Conservation (phyloP, 92 coral and sea anemone species). For the Zoanthus sociatus region DNA sequence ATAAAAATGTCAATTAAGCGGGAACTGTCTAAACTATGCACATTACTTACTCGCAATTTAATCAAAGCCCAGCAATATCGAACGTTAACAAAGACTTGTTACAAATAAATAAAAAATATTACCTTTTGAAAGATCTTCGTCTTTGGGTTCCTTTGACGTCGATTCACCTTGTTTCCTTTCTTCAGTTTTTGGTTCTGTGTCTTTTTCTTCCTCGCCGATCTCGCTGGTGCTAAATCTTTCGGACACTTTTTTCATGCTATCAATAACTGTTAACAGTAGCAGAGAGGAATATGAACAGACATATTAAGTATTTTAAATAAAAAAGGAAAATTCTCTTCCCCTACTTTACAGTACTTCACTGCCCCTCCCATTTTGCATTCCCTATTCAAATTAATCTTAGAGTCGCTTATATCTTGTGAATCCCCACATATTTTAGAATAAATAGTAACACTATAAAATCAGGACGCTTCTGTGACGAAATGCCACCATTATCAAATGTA, state of each 20-base stretch:
- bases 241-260: constrained; percentile 30
- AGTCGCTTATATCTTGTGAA: too few relatives aligned
- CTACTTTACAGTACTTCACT: too few relatives aligned
- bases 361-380: not conserved
- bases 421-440: too few relatives aligned
- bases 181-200: not conserved
- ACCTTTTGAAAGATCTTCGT: constrained; percentile 19
- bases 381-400: too few relatives aligned
- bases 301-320: too few relatives aligned
- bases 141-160: not conserved
- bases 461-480: too few relatives aligned
- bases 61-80: too few relatives aligned
- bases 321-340: not conserved
- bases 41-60: too few relatives aligned
- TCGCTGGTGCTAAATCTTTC: constrained; percentile 8
- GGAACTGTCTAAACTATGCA: too few relatives aligned
- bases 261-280: constrained; percentile 11
- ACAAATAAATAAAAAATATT: not conserved
- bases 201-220: constrained; percentile 1
- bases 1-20: too few relatives aligned
- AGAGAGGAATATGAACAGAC: not conserved
- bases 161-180: not conserved
- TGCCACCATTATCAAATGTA: too few relatives aligned
- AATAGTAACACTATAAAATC: too few relatives aligned
- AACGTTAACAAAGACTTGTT: not conserved